Percentiles rank a stretch among this genome's conserved stretches.
Evolutionary conservation across 2,888 invertebrate species (phyloP).

Genomic region (Camptogramma bilineatum): DNA sequence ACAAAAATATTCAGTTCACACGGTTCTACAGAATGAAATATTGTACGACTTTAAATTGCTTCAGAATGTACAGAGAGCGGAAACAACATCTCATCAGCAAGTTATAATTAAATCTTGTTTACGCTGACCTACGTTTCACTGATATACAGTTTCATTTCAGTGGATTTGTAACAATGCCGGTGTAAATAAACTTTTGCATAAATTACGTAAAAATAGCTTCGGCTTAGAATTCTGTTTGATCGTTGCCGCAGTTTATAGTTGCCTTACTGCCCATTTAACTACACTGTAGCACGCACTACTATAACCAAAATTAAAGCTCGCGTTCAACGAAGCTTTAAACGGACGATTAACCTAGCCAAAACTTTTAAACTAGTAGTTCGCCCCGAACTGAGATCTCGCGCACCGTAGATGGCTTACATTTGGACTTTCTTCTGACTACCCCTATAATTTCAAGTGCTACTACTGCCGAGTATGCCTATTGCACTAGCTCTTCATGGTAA

Average conservation of each 20-base stretch:
- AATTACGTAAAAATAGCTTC: slow-evolving; percentile 10
- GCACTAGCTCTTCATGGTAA: too few relatives aligned
- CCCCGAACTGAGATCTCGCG: too few relatives aligned
- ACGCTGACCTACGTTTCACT: slow-evolving; percentile 50
- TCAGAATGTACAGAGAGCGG: slow-evolving; percentile 38
- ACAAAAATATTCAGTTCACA: slow-evolving; percentile 51
- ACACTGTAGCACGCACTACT: background rate
- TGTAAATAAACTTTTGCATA: slow-evolving; percentile 26
- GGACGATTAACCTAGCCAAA: too few relatives aligned
- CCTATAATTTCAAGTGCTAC: too few relatives aligned
- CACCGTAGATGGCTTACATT: too few relatives aligned
- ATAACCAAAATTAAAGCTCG: background rate
- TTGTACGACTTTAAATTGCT: slow-evolving; percentile 46
- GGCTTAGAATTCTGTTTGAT: background rate
- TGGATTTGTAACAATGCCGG: slow-evolving; percentile 31
- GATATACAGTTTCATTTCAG: slow-evolving; percentile 28
- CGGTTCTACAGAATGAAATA: slow-evolving; percentile 41
- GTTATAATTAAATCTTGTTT: slow-evolving; percentile 61
- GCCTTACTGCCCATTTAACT: slow-evolving; percentile 1
- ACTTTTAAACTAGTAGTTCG: too few relatives aligned
- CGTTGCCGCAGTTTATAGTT: background rate
- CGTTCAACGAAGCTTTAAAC: background rate
- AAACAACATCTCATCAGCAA: slow-evolving; percentile 47
- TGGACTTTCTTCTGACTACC: too few relatives aligned
- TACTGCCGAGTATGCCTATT: too few relatives aligned